Conservation (phyloP, 2,113 vertebrate species). For the Pteronura brasiliensis region DNA sequence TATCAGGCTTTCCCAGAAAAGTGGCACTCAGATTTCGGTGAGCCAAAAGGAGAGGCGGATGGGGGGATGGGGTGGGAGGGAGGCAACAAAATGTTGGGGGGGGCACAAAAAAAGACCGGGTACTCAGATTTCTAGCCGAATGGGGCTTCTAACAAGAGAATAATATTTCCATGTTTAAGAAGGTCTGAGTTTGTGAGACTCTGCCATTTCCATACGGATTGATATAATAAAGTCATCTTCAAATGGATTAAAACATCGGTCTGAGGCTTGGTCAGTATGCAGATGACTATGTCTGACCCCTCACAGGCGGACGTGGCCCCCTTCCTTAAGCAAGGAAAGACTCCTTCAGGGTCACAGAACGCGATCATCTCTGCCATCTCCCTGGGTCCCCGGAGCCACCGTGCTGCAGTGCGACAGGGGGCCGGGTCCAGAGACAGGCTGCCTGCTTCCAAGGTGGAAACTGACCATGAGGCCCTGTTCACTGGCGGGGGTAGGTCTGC, state of each 20-base stretch:
- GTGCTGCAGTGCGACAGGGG: neutral
- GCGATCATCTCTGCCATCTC: neutral
- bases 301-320: neutral
- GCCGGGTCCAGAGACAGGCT: neutral
- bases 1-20: conserved; percentile 87
- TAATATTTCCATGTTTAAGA: conserved; percentile 48
- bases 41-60: conserved; percentile 59
- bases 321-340: neutral
- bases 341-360: neutral
- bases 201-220: conserved; percentile 40
- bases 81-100: conserved; percentile 15
- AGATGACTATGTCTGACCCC: neutral
- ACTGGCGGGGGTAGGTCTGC: neutral
- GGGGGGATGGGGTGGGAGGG: neutral
- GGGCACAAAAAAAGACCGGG: neutral
- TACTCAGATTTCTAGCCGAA: conserved; percentile 68
- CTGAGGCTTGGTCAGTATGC: neutral
- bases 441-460: too few species aligned
- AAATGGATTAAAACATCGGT: conserved; percentile 41
- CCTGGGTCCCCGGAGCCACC: neutral
- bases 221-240: conserved; percentile 35
- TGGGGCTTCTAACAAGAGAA: conserved; percentile 72
- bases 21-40: conserved; percentile 79
- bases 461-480: neutral
- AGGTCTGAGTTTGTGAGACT: conserved; percentile 52